Conservation (phyloP, 2,888 invertebrate species). For the Rugalucina vietnamica region DNA sequence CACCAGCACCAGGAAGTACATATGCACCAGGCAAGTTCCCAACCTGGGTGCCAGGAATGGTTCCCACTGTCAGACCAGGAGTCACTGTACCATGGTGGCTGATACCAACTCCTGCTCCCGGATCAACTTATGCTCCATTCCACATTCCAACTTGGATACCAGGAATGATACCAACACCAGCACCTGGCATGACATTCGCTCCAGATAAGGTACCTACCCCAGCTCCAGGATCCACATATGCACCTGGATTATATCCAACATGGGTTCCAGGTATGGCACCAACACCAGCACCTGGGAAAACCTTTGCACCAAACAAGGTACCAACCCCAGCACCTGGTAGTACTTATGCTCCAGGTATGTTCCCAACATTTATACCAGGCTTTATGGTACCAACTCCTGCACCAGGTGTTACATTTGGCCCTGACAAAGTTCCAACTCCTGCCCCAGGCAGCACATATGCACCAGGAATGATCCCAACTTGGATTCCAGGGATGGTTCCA, state of each 20-base stretch:
- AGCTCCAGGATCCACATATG: conserved; percentile 47
- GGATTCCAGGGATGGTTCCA: conserved; percentile 58
- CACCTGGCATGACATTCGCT: conserved; percentile 60
- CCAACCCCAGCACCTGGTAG: conserved; percentile 56
- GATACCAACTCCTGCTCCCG: conserved; percentile 63
- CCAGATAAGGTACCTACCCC: conserved; percentile 58
- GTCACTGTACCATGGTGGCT: conserved; percentile 55
- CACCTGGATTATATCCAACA: conserved; percentile 52
- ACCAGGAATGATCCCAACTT: conserved; percentile 60
- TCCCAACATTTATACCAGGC: conserved; percentile 59
- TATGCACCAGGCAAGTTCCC: conserved; percentile 64
- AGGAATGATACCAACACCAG: conserved; percentile 61
- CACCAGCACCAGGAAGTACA: conserved; percentile 62
- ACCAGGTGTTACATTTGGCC: conserved; percentile 59
- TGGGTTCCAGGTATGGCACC: conserved; percentile 56
- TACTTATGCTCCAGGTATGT: conserved; percentile 58
- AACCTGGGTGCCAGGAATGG: conserved; percentile 63
- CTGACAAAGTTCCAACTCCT: conserved; percentile 60
- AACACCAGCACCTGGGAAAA: conserved; percentile 48
- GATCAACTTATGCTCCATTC: conserved; percentile 63
- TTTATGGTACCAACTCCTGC: conserved; percentile 58
- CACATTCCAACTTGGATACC: conserved; percentile 61
- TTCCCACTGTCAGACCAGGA: conserved; percentile 64
- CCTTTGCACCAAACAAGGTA: conserved; percentile 54
- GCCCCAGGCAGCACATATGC: conserved; percentile 60